These are phyloP conservation scores for Syritta pipiens DNA, from an alignment of 2,888 invertebrate species.

Conservation along the genomic window DNA sequence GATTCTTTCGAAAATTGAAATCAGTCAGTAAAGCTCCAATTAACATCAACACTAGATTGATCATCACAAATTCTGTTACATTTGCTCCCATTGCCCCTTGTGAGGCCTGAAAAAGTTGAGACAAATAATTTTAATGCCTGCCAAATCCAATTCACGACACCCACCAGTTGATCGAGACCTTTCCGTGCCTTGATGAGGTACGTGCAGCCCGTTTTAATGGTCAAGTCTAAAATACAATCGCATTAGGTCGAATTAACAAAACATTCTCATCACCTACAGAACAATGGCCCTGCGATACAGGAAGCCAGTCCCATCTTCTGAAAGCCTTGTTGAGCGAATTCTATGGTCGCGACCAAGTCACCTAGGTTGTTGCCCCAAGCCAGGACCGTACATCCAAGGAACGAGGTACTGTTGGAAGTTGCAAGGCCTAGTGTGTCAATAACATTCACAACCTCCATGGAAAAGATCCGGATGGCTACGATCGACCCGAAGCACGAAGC, in stretches of 20 bases:
- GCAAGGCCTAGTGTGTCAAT: conserved; percentile 82
- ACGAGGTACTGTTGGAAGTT: conserved; percentile 81
- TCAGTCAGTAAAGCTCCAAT: conserved; percentile 71
- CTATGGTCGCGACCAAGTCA: conserved; percentile 81
- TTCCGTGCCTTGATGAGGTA: too few species aligned
- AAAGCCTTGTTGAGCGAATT: conserved; percentile 83
- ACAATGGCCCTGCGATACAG: conserved; percentile 85
- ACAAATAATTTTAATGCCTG: neutral
- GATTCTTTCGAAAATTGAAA: conserved; percentile 64
- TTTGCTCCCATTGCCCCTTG: conserved; percentile 72
- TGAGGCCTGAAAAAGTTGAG: conserved; percentile 44
- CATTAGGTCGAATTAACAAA: neutral
- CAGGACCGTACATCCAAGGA: conserved; percentile 84
- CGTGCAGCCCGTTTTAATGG: too few species aligned
- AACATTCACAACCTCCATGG: conserved; percentile 82
- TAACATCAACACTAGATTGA: conserved; percentile 63
- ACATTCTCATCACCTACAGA: conserved; percentile 80
- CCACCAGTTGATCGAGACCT: too few species aligned
- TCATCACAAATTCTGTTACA: conserved; percentile 70
- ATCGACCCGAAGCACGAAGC: conserved; percentile 75
- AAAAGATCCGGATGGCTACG: conserved; percentile 82
- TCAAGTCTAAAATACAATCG: conserved; percentile 50
- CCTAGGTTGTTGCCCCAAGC: conserved; percentile 84
- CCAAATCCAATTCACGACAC: too few species aligned
- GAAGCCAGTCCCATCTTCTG: conserved; percentile 85